Conservation (phyloP, 1,140 invertebrate genomes). For the Lethocerus indicus region DNA sequence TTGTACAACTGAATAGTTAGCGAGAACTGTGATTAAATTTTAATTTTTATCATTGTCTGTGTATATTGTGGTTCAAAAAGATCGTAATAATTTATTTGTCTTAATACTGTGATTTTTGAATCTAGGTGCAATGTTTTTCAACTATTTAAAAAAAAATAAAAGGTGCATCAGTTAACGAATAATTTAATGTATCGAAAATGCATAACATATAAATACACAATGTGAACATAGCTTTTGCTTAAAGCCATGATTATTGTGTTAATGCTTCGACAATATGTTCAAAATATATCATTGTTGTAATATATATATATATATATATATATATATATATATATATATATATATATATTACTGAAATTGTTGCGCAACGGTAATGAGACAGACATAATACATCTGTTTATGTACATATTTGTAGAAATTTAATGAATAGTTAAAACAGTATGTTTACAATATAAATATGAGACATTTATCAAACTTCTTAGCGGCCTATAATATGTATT, state of each 20-base stretch:
- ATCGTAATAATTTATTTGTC: slow-evolving; percentile 10
- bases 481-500: slow-evolving; percentile 14
- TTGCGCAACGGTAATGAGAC: too few species aligned
- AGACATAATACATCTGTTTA: too few species aligned
- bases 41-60: not conserved
- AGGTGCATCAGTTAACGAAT: not conserved
- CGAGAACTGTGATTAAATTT: slow-evolving; percentile 5
- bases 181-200: slow-evolving; percentile 3
- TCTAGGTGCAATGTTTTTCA: slow-evolving; percentile 1
- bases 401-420: slow-evolving; percentile 9
- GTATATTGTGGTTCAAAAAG: slow-evolving; percentile 5
- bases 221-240: slow-evolving; percentile 9
- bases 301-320: slow-evolving; percentile 1
- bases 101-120: slow-evolving; percentile 10
- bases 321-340: slow-evolving; percentile 5
- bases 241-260: slow-evolving; percentile 3
- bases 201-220: slow-evolving; percentile 4
- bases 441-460: slow-evolving; percentile 10
- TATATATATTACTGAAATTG: too few species aligned
- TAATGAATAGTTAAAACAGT: slow-evolving; percentile 10
- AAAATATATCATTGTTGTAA: slow-evolving; percentile 10
- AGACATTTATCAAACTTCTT: slow-evolving; percentile 13
- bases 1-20: slow-evolving; percentile 5
- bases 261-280: slow-evolving; percentile 14
- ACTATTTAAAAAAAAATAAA: slow-evolving; percentile 6